Conservation (phyloP, 2,888 invertebrate genomes). For the Dilophus febrilis region DNA sequence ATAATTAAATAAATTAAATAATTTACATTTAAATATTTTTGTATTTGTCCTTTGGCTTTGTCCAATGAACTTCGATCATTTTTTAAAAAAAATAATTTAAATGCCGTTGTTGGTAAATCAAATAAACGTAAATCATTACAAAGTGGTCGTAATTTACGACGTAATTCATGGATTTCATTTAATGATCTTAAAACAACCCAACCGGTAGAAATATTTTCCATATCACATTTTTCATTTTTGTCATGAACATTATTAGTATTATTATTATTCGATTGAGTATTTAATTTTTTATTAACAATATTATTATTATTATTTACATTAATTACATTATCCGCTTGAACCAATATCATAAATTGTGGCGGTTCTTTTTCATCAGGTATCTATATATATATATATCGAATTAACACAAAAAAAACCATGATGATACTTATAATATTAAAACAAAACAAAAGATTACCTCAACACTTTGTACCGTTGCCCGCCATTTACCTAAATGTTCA, state of each 20-base stretch:
- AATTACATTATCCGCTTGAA: slow-evolving; percentile 48
- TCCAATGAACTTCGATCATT: slow-evolving; percentile 64
- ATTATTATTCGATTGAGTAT: slow-evolving; percentile 19
- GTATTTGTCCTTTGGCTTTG: slow-evolving; percentile 65
- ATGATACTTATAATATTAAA: no score
- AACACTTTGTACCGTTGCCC: slow-evolving; percentile 66
- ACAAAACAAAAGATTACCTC: slow-evolving; percentile 37
- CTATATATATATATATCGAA: no score
- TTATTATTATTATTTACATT: slow-evolving; percentile 24
- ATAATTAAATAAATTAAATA: slow-evolving; percentile 2
- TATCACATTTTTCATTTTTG: slow-evolving; percentile 28
- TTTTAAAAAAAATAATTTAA: slow-evolving; percentile 69
- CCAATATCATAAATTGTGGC: slow-evolving; percentile 58
- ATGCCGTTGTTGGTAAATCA: slow-evolving; percentile 59
- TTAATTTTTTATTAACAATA: slow-evolving; percentile 12
- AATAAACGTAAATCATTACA: slow-evolving; percentile 64
- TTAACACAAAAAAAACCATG: slow-evolving; percentile 5
- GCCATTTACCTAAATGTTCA: slow-evolving; percentile 76
- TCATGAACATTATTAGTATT: slow-evolving; percentile 27
- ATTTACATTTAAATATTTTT: slow-evolving; percentile 67
- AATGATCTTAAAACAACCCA: slow-evolving; percentile 49
- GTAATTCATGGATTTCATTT: slow-evolving; percentile 52
- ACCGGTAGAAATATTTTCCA: slow-evolving; percentile 40
- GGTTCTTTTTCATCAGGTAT: slow-evolving; percentile 35
- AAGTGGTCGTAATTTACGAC: slow-evolving; percentile 66